phyloP scores from a whole-genome alignment of 2,113 vertebrate species.

The Centropus bengalensis region DNA sequence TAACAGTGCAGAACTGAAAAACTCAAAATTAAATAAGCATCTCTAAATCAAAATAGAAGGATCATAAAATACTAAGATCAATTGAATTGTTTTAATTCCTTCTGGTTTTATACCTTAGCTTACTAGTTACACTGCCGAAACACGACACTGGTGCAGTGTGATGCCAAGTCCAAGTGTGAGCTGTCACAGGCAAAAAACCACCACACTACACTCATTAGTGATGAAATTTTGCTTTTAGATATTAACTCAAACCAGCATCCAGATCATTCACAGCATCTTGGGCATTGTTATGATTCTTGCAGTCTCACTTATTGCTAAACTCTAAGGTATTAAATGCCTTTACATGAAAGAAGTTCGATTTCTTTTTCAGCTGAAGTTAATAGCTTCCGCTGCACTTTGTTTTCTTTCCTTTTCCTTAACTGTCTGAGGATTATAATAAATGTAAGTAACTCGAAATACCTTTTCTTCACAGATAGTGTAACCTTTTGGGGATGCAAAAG shows the following conservation, averaged over 20 bases:
- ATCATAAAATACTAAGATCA: background rate
- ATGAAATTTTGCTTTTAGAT: background rate
- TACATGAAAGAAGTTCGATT: background rate
- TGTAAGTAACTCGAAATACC: background rate
- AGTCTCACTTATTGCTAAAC: background rate
- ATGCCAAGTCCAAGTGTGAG: background rate
- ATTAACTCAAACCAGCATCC: background rate
- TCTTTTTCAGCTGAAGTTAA: background rate
- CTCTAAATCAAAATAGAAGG: background rate
- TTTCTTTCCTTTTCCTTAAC: background rate
- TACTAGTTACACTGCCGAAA: background rate
- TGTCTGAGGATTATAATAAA: background rate
- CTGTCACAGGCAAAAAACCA: background rate
- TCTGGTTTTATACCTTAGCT: background rate
- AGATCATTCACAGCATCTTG: background rate
- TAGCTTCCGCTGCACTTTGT: background rate
- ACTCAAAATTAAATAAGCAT: background rate
- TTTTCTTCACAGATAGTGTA: background rate
- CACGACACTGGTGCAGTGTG: background rate
- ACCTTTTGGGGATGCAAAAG: background rate
- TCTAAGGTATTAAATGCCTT: background rate
- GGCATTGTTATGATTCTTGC: background rate
- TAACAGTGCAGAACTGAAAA: background rate
- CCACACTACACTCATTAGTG: background rate
- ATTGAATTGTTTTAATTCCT: background rate